Conservation (phyloP, 2,797 vertebrate species). For the Acanthornis magna region DNA sequence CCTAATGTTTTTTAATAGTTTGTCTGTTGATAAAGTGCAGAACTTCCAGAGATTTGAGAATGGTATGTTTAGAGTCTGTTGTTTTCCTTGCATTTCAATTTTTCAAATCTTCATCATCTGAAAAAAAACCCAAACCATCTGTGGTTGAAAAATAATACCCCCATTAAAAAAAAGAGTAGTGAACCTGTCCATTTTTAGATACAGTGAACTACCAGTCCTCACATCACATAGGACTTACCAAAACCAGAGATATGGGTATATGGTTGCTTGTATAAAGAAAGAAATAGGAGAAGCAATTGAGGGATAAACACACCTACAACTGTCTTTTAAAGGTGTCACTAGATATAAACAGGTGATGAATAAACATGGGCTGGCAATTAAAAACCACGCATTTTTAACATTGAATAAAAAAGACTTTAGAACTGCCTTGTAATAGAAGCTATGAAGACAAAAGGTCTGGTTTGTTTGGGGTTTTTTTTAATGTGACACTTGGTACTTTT, state of each 20-base stretch:
- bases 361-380: neutral
- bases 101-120: neutral
- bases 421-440: neutral
- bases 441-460: neutral
- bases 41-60: neutral
- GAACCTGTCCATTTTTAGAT: neutral
- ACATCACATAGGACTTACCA: neutral
- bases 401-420: neutral
- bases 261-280: neutral
- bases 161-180: neutral
- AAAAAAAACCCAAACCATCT: neutral
- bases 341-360: neutral
- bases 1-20: neutral
- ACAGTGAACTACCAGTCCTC: neutral
- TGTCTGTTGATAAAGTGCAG: neutral
- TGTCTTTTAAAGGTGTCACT: neutral
- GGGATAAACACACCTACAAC: neutral
- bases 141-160: neutral
- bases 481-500: neutral
- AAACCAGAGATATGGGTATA: neutral
- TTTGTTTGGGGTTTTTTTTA: neutral
- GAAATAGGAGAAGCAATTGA: neutral
- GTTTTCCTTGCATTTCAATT: neutral
- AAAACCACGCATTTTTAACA: neutral
- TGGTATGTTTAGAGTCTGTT: neutral